phyloP scores from a whole-genome alignment of 2,888 invertebrate genomes.

The Pterobdella sp. region DNA sequence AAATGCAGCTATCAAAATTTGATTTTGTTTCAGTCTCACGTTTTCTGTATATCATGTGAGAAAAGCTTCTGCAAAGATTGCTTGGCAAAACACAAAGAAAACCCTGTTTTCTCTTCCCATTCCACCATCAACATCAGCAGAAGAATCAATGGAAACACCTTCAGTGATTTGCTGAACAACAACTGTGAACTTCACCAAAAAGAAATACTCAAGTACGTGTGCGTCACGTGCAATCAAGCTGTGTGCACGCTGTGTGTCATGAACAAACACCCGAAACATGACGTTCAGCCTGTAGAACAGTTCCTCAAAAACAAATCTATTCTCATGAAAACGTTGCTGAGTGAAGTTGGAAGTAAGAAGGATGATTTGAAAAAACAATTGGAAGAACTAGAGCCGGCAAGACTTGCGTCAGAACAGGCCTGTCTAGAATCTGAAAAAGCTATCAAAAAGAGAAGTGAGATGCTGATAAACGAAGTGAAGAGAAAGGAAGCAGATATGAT shows the following conservation, averaged over 20 bases:
- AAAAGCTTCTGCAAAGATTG: conserved; percentile 38
- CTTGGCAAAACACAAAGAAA: conserved; percentile 35
- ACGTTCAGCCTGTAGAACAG: conserved; percentile 32
- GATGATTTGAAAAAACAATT: conserved; percentile 30
- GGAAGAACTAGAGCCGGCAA: conserved; percentile 34
- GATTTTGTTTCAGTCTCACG: no score
- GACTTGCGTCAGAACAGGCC: conserved; percentile 32
- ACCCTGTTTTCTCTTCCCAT: conserved; percentile 37
- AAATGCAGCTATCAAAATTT: no score
- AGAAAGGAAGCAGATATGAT: conserved; percentile 34
- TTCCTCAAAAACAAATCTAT: conserved; percentile 35
- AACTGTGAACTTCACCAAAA: conserved; percentile 36
- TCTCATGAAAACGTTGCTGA: conserved; percentile 34
- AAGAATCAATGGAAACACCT: conserved; percentile 11
- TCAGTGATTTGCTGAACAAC: conserved; percentile 26
- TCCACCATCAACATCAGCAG: conserved; percentile 30
- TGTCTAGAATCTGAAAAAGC: conserved; percentile 36
- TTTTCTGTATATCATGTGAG: conserved; percentile 36
- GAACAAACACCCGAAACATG: conserved; percentile 36
- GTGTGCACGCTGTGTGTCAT: conserved; percentile 39
- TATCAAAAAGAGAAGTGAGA: conserved; percentile 35
- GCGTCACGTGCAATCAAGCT: conserved; percentile 36
- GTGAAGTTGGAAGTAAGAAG: conserved; percentile 32
- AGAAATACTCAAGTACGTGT: conserved; percentile 35
- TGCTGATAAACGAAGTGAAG: conserved; percentile 32